Evolutionary conservation across 2,888 invertebrate species (phyloP).

Genomic region (Chrysolina americana): DNA sequence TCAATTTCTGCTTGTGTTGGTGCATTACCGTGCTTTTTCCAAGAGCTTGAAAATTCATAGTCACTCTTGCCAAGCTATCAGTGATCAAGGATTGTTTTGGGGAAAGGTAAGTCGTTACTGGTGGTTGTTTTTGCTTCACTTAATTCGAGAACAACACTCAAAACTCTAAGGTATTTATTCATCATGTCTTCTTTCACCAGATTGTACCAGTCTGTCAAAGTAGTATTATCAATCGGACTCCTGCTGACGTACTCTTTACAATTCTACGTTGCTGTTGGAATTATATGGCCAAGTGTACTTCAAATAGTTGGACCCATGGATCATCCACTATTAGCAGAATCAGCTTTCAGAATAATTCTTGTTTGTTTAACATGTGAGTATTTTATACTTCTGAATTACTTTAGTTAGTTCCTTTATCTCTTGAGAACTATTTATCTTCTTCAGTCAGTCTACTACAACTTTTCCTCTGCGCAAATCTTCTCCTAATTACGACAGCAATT

Average conservation of each 20-base stretch:
- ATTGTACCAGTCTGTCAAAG: constrained; percentile 84
- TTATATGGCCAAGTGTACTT: constrained; percentile 85
- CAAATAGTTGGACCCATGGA: constrained; percentile 73
- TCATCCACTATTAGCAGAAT: constrained; percentile 77
- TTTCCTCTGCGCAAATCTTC: too few relatives aligned
- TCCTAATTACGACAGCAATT: too few relatives aligned
- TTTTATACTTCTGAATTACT: too few relatives aligned
- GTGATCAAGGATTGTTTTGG: neutral
- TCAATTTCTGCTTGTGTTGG: neutral
- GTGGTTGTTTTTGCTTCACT: neutral
- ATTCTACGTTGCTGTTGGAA: constrained; percentile 93
- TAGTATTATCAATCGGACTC: constrained; percentile 89
- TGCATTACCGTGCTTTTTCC: neutral
- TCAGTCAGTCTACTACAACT: too few relatives aligned
- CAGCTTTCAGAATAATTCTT: constrained; percentile 78
- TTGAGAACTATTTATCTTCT: too few relatives aligned
- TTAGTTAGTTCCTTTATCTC: too few relatives aligned
- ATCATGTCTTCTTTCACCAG: constrained; percentile 69
- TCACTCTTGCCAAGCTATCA: neutral
- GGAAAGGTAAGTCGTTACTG: neutral
- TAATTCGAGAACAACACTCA: neutral
- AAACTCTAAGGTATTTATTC: constrained; percentile 6
- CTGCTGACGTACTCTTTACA: constrained; percentile 93
- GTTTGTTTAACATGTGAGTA: constrained; percentile 89
- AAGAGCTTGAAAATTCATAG: neutral